Conservation (phyloP, 2,888 invertebrate species). For the Alsophila aescularia region DNA sequence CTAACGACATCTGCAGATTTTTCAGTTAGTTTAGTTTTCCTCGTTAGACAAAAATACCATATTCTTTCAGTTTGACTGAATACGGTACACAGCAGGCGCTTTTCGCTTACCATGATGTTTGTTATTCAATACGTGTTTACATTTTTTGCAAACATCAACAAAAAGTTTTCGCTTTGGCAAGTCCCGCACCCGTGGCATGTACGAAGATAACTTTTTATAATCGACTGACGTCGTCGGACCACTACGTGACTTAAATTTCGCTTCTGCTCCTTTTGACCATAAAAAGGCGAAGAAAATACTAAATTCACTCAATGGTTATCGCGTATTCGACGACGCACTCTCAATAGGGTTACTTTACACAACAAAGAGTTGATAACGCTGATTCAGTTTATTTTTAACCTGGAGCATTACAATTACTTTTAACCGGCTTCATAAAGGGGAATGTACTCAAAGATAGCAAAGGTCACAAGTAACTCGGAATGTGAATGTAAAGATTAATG, state of each 20-base stretch:
- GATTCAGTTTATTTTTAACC: constrained; percentile 50
- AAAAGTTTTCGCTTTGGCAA: constrained; percentile 21
- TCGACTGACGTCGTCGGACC: constrained; percentile 35
- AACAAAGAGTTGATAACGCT: constrained; percentile 61
- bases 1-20: too few species aligned
- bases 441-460: too few species aligned
- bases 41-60: not conserved
- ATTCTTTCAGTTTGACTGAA: not conserved
- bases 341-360: constrained; percentile 57
- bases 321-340: constrained; percentile 56
- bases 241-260: constrained; percentile 58
- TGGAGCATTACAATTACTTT: constrained; percentile 16
- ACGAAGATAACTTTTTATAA: constrained; percentile 40
- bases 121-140: constrained; percentile 25
- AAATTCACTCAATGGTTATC: constrained; percentile 61
- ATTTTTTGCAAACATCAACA: constrained; percentile 24
- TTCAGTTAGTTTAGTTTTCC: too few species aligned
- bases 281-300: constrained; percentile 47
- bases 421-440: not conserved
- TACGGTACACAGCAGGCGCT: not conserved
- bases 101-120: not conserved
- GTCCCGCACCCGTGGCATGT: constrained; percentile 20
- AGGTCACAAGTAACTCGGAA: too few species aligned
- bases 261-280: constrained; percentile 44
- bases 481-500: too few species aligned